Evolutionary conservation across 2,797 vertebrate species (phyloP).

Genomic region (Benthosema pterotum): DNA sequence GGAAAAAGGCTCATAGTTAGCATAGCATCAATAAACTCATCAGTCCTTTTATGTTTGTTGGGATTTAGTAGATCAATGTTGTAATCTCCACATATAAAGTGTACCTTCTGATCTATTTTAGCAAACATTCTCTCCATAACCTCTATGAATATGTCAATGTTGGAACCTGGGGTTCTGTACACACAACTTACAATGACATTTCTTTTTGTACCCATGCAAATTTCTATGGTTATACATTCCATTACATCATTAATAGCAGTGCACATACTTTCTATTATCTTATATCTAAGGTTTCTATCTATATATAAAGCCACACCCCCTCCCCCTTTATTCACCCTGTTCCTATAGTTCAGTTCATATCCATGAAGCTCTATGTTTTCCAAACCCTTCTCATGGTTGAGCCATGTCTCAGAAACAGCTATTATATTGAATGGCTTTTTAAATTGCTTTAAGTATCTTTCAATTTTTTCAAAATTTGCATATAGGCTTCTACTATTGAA

Average conservation of each 20-base stretch:
- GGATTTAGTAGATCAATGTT: slow-evolving; percentile 4
- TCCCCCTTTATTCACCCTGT: background rate
- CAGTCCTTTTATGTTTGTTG: background rate
- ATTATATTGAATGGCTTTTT: background rate
- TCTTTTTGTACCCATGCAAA: background rate
- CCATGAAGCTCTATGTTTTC: background rate
- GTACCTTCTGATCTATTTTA: background rate
- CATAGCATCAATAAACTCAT: background rate
- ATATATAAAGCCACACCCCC: slow-evolving; percentile 2
- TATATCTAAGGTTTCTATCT: background rate
- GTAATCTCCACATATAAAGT: background rate
- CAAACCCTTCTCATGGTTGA: background rate
- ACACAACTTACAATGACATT: slow-evolving; percentile 6
- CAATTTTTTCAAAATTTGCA: slow-evolving; percentile 9
- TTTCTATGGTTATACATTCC: slow-evolving; percentile 3
- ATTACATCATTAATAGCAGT: background rate
- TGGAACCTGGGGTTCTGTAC: background rate
- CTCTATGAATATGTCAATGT: background rate
- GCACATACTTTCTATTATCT: background rate
- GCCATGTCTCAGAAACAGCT: slow-evolving; percentile 12
- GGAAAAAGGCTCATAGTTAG: no score
- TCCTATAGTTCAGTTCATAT: background rate
- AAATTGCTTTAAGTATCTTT: background rate
- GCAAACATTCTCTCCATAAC: background rate
- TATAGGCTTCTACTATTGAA: slow-evolving; percentile 16